Base-by-base conservation (phyloP, 2,888 invertebrate genomes). In the Ophraella communa region DNA sequence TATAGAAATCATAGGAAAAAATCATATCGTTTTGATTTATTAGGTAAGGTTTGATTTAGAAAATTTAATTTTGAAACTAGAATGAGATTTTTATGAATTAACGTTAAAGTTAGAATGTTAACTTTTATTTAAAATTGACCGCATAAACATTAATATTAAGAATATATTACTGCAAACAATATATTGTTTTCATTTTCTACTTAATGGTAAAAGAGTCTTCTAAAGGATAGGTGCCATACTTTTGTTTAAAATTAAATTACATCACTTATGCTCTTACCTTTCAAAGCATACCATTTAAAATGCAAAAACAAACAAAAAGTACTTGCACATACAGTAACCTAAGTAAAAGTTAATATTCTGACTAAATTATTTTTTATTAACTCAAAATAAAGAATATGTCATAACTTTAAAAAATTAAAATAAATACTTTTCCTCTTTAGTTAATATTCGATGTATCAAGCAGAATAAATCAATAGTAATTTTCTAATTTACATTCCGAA, bases 1-100 rank as follows among this genome's bases (percentile, higher is more conserved):
- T 91, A 91, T 81, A 89, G 88, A 78, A 93, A 91, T 74, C 91
- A 91, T 81, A 89, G 88, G 78, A 93, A 91, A 82, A 92, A 91
- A 82, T 82, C 86, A 73, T 91, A 91, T 81, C 85, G 88, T 74
- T 89, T 90, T 83, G 89, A 88, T 78, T 78, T 88, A 69, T 82
- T 89, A 74, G 89, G 90, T 74, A 91, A 91, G 84, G 91, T 91
- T 44, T 60, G 20, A 33, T 44, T 58, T 49, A 47, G 39, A 39
- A 5, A 39, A n/a, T n/a, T 17, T 17, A 17, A 7, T 5, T 39
- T 39, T 39, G 39, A 39, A 17, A 39, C 17, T 39, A 39, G 17
- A 39, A 17, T 39, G 39, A 39, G 39, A 39, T 39, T 35, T 35
- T 35, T 35, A 14, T 35, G n/a, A 14, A 35, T 35, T 35, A 35